Percentiles rank a stretch among this genome's conserved stretches.
These are phyloP conservation scores for Pseudococcus jackbeardsleyi DNA, from an alignment of 2,888 invertebrate genomes.

Conservation along the genomic window DNA sequence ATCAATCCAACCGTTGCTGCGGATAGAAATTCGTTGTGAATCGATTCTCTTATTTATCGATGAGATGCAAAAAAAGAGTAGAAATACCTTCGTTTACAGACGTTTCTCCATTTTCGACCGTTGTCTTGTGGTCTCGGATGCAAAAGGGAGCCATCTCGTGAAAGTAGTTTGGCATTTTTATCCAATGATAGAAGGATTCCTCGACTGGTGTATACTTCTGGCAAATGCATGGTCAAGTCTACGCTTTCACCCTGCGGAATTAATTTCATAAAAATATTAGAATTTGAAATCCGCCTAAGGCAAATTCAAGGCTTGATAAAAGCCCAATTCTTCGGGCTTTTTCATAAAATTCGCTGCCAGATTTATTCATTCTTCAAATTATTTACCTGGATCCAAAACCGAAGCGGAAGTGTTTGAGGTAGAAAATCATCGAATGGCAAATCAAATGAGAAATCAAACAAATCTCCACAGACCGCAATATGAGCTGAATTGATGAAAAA, in stretches of 20 bases:
- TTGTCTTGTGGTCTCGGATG: slow-evolving; percentile 70
- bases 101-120: slow-evolving; percentile 84
- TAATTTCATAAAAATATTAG: too few relatives aligned
- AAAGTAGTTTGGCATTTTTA: slow-evolving; percentile 88
- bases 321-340: too few relatives aligned
- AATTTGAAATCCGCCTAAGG: too few relatives aligned
- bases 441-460: slow-evolving; percentile 92
- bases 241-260: slow-evolving; percentile 82
- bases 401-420: slow-evolving; percentile 88
- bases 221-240: slow-evolving; percentile 89
- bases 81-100: slow-evolving; percentile 77
- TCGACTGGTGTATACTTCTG: slow-evolving; percentile 91
- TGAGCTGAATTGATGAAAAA: slow-evolving; percentile 72
- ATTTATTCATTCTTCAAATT: neutral
- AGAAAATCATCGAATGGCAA: slow-evolving; percentile 95
- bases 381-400: slow-evolving; percentile 86
- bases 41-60: neutral
- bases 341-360: too few relatives aligned
- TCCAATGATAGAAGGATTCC: slow-evolving; percentile 86
- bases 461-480: slow-evolving; percentile 93
- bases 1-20: slow-evolving; percentile 87
- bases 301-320: too few relatives aligned
- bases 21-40: slow-evolving; percentile 8
- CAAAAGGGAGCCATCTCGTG: slow-evolving; percentile 77
- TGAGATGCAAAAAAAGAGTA: neutral